phyloP scores from a whole-genome alignment of 2,797 vertebrate genomes.

The Eurystomus glaucurus region DNA sequence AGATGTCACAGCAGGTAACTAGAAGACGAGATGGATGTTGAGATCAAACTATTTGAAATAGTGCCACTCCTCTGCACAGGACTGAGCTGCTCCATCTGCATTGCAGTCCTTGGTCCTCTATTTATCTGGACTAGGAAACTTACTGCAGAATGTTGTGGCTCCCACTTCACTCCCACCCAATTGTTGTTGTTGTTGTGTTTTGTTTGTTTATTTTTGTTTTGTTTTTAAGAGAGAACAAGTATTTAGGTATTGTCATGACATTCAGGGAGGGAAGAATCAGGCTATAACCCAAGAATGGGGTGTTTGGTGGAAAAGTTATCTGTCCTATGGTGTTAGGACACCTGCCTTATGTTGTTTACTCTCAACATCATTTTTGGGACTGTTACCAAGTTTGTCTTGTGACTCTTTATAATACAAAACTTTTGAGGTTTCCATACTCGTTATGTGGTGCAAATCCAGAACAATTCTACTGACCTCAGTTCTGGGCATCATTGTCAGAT shows the following conservation, averaged over 20 bases:
- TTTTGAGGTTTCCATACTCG: background rate
- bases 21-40: background rate
- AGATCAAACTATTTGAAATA: background rate
- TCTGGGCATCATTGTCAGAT: background rate
- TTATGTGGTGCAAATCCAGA: background rate
- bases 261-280: background rate
- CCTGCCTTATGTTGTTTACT: no score
- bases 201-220: background rate
- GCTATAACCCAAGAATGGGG: background rate
- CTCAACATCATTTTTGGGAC: background rate
- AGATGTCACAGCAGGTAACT: background rate
- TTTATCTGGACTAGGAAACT: background rate
- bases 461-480: background rate
- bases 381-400: background rate
- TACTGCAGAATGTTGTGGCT: background rate
- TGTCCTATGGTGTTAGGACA: background rate
- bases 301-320: background rate
- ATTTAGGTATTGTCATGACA: background rate
- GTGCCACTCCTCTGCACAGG: background rate
- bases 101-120: fast-evolving
- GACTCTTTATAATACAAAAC: background rate
- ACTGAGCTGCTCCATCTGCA: background rate
- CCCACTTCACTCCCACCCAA: fast-evolving
- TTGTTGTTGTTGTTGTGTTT: background rate
- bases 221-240: background rate